Evolutionary conservation across 2,113 vertebrate genomes (phyloP).

Genomic region (Cyanoderma ruficeps): DNA sequence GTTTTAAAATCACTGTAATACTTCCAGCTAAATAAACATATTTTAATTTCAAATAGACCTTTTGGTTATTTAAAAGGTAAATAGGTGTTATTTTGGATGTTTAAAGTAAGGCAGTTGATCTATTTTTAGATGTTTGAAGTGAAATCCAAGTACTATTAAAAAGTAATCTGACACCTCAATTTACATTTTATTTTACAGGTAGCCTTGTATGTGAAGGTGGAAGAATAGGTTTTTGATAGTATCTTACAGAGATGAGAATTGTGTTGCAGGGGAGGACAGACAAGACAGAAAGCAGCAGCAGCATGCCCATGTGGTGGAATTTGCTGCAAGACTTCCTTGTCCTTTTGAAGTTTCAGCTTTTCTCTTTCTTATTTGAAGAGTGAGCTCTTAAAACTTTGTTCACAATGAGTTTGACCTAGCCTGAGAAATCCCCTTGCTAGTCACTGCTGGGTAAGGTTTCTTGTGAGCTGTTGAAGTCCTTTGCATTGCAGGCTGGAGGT

Average conservation of each 20-base stretch:
- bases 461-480: neutral
- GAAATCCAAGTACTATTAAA: neutral
- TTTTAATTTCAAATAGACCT: neutral
- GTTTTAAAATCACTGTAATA: neutral
- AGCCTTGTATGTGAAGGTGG: neutral
- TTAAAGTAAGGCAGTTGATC: neutral
- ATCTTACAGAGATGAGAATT: neutral
- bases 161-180: neutral
- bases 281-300: neutral
- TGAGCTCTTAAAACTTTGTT: neutral
- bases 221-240: neutral
- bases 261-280: neutral
- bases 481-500: neutral
- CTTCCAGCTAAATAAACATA: neutral
- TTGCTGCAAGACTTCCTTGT: neutral
- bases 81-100: neutral
- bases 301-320: neutral
- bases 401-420: neutral
- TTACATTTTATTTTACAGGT: neutral
- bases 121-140: neutral
- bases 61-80: neutral
- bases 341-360: neutral
- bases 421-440: neutral
- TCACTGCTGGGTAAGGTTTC: neutral
- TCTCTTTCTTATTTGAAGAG: neutral